Evolutionary conservation across 2,888 invertebrate species (phyloP), one percentile per base, ranked within the genome.

Genomic region (Drosophila eohydei): DNA sequence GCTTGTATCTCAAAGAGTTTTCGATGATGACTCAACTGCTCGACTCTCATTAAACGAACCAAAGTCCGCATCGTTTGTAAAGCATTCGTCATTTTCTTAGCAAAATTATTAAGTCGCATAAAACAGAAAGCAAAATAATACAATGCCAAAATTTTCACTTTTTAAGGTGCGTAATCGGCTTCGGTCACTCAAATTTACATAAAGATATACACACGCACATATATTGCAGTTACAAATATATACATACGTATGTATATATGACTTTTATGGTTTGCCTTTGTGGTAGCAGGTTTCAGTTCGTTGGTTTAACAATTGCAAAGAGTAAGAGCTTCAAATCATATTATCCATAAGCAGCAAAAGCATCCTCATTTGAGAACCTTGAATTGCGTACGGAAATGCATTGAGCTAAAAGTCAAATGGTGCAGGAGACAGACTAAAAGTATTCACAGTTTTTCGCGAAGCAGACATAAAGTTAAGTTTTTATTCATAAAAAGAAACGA

Each of bases 91-190:
- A 44, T 68, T 44, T 57, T 14, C 32, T 46, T 8, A 14, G 67
- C 67, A 32, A 67, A 50, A 63, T 61, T 52, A 65, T 64, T 46
- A 46, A 30, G 69, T 59, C 56, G 48, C 28, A 43, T 50, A 70
- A 52, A 77, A 70, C 66, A 73, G 70, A 79, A 79, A 80, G 73
- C 60, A 55, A 64, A 80, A 77, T 55, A 48, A 71, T 75, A 83
- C 74, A 83, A 70, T 76, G 67, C 67, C 71, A 74, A 74, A 86
- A 87, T 79, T 87, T 87, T 87, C 87, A 87, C 90, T 90, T 91
- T 91, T 91, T 88, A 82, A 87, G 81, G 90, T 90, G 85, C 83
- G 90, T 86, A 89, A 89, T 87, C 88, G 80, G 87, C 60, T 64
- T 70, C 36, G 75, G 70, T 60, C 71, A 70, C 55, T 67, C 59